A percentile compares a stretch with the other conserved stretches of the same genome.
Conservation (phyloP, 2,113 vertebrate species). For the Cepphus grylle region DNA sequence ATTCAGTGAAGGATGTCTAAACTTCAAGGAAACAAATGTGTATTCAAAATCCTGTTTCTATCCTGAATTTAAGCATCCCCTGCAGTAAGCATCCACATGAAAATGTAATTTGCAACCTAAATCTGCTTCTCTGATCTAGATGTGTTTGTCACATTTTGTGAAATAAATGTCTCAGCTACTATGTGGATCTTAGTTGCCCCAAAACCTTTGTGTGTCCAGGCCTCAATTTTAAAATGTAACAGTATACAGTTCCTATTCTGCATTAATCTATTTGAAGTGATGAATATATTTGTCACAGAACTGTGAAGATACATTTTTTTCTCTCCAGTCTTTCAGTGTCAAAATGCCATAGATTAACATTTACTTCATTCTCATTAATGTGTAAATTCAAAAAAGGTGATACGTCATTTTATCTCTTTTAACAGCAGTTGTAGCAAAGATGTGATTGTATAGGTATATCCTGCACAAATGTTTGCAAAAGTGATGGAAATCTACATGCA, state of each 20-base stretch:
- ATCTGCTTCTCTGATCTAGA: background rate
- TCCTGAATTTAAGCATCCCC: background rate
- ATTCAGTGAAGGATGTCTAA: background rate
- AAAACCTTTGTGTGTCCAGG: background rate
- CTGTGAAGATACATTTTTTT: background rate
- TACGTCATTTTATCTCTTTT: background rate
- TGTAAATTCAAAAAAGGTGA: background rate
- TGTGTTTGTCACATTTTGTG: background rate
- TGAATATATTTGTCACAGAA: background rate
- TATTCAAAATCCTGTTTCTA: background rate
- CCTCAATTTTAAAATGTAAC: background rate
- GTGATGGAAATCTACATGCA: background rate
- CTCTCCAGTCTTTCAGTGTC: background rate
- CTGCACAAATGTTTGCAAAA: background rate
- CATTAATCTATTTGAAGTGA: background rate
- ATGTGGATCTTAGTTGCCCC: background rate
- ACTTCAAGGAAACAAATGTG: background rate
- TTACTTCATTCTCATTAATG: background rate
- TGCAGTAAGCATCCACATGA: background rate
- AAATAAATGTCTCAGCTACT: background rate
- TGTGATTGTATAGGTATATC: background rate
- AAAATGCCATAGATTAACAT: background rate
- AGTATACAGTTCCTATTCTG: background rate
- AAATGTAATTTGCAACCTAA: background rate
- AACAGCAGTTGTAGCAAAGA: background rate